Conservation (phyloP, 2,888 invertebrate species). For the Scaptomyza polygonia region DNA sequence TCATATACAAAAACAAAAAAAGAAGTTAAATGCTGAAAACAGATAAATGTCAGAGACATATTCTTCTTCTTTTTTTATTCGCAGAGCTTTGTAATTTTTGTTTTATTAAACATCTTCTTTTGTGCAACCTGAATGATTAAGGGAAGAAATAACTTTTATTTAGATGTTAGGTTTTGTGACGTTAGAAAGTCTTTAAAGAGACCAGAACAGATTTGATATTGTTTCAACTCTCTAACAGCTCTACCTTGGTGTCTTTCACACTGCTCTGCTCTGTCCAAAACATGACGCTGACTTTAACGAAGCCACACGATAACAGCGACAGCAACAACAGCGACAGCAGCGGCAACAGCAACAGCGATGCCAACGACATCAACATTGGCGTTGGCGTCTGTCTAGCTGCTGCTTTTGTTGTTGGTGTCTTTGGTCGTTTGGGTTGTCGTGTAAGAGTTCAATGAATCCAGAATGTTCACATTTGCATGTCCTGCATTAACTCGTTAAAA, state of each 20-base stretch:
- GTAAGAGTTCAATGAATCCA: constrained; percentile 79
- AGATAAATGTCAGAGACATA: constrained; percentile 22
- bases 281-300: constrained; percentile 24
- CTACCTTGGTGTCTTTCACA: not conserved
- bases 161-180: not conserved
- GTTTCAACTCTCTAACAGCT: not conserved
- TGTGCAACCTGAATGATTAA: too few species aligned
- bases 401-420: constrained; percentile 30
- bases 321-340: constrained; percentile 5
- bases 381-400: constrained; percentile 5
- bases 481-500: constrained; percentile 81
- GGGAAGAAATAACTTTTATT: too few species aligned
- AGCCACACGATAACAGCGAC: constrained; percentile 39
- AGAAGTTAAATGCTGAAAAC: not conserved
- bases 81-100: too few species aligned
- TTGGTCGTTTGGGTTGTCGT: constrained; percentile 45
- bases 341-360: not conserved
- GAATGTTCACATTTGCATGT: constrained; percentile 79
- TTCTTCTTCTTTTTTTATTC: too few species aligned
- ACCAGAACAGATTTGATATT: not conserved
- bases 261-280: constrained; percentile 5
- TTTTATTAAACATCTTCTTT: too few species aligned
- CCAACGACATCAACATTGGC: not conserved
- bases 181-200: not conserved
- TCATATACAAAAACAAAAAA: constrained; percentile 22